Conservation (phyloP, 1,140 invertebrate genomes). For the Subanguina moxae region DNA sequence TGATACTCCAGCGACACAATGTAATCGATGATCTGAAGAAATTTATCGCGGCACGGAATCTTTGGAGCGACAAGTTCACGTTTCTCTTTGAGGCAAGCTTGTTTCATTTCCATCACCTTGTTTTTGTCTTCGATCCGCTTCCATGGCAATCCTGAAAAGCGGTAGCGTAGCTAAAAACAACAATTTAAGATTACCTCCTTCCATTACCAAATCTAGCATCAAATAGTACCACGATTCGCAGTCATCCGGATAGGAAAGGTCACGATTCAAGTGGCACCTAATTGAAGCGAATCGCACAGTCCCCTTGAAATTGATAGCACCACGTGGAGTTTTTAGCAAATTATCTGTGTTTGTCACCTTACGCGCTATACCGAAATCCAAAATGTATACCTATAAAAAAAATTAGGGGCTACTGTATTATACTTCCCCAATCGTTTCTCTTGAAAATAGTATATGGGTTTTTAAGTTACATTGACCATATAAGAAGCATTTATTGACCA, state of each 20-base stretch:
- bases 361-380: slow-evolving; percentile 53
- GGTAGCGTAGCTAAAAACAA: background rate
- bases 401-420: background rate
- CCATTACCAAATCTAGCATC: slow-evolving; percentile 10
- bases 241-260: slow-evolving; percentile 3
- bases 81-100: background rate
- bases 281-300: slow-evolving; percentile 15
- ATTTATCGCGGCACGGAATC: background rate
- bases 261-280: background rate
- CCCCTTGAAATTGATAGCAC: slow-evolving; percentile 12
- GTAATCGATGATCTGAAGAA: background rate
- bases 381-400: background rate
- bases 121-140: background rate
- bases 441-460: too few species aligned
- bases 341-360: background rate
- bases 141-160: background rate
- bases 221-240: slow-evolving; percentile 12
- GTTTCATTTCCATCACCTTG: background rate
- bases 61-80: background rate
- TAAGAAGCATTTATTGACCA: too few species aligned
- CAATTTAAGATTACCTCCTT: background rate
- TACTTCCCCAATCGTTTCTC: background rate
- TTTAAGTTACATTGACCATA: too few species aligned
- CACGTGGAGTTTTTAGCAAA: background rate
- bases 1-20: background rate